phyloP scores from a whole-genome alignment of 2,113 vertebrate genomes.

The Clinocottus analis region DNA sequence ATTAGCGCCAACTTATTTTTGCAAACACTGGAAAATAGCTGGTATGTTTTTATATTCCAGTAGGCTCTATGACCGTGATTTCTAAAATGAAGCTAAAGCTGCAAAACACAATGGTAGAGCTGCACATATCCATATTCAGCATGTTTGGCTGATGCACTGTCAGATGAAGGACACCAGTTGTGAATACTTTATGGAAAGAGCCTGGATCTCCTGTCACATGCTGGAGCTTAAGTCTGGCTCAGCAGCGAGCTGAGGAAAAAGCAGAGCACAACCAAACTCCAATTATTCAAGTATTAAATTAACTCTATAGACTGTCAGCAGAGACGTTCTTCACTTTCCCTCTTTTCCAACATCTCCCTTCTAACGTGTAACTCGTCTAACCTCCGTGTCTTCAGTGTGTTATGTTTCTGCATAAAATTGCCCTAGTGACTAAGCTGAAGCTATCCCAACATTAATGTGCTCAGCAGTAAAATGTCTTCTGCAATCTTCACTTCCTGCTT shows the following conservation, averaged over 20 bases:
- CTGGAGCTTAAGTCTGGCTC: slow-evolving; percentile 64
- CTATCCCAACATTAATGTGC: slow-evolving; percentile 34
- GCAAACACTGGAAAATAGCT: neutral
- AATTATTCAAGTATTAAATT: neutral
- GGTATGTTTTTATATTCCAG: neutral
- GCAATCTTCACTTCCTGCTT: slow-evolving; percentile 77
- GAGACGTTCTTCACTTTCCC: neutral
- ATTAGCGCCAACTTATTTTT: neutral
- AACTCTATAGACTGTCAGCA: neutral
- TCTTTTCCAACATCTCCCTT: slow-evolving; percentile 1
- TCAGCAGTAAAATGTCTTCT: slow-evolving; percentile 65
- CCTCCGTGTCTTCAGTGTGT: neutral
- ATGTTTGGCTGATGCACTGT: neutral
- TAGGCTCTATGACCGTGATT: neutral
- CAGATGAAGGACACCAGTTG: slow-evolving; percentile 21
- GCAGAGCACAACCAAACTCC: neutral
- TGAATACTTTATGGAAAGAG: slow-evolving; percentile 53
- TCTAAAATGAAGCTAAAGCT: slow-evolving; percentile 1
- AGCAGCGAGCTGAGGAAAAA: slow-evolving; percentile 6
- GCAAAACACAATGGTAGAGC: neutral
- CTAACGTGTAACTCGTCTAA: neutral
- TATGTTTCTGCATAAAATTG: neutral
- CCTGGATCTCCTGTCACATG: slow-evolving; percentile 71
- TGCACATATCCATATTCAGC: neutral
- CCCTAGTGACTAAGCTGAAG: slow-evolving; percentile 12